Evolutionary conservation across 2,113 vertebrate species (phyloP), one percentile per base, ranked within the genome.

Genomic region (Engystomops pustulosus): DNA sequence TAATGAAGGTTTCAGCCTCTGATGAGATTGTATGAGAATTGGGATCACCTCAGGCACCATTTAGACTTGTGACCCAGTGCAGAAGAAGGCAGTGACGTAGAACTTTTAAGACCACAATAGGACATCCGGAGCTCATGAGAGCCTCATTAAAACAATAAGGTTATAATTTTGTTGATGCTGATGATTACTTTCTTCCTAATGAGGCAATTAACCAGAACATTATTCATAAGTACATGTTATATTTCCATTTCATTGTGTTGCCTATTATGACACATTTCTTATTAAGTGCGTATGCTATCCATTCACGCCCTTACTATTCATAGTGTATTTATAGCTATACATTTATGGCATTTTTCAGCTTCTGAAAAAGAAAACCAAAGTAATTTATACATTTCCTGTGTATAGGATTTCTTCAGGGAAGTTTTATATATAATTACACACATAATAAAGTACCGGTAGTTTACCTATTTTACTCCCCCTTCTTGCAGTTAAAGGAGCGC

Each of bases 291-390:
- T 45, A 9, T 30, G 6, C 12, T 23, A 23, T 9, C 14, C 23
- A 11, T 14, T 72, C 2, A 47, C 25, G 18, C 23, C 44, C 44
- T 65, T 45, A 72, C 27, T 47, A 74, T 49, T 30, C 8, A 44
- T 72, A 5, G 0, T 18, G 12, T 2, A 30, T 72, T 71, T 71
- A 71, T 71, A 45, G n/a, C 5, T 71, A 12, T 45, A 23, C 14
- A 14, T 72, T 72, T 49, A 74, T 47, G 17, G 14, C 25, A 62
- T 71, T 45, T 44, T 71, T 25, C 9, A 6, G 38, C n/a, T n/a
- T 45, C 41, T 70, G 20, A 9, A 44, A 71, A 38, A 69, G 60
- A 32, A 65, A 65, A 65, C 60, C 60, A 69, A 71, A 23, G 36
- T 72, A 47, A 47, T n/a, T n/a, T n/a, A n/a, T n/a, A n/a, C 23